Conservation (phyloP, 2,797 vertebrate species). For the Siniperca scherzeri region DNA sequence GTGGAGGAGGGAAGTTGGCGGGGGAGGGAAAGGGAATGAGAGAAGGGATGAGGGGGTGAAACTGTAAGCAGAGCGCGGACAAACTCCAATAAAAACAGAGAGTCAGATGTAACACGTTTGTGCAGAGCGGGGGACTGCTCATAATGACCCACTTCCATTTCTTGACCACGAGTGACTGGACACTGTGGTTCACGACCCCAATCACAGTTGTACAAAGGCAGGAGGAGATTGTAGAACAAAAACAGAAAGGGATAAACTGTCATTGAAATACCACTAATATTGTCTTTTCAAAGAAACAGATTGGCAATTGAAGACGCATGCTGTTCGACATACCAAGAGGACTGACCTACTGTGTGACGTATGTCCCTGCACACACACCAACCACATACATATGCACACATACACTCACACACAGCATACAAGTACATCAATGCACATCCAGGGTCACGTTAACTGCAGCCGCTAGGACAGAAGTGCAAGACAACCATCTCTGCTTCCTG, state of each 20-base stretch:
- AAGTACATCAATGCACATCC: constrained; percentile 62
- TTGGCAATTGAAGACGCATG: neutral
- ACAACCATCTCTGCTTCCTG: constrained; percentile 83
- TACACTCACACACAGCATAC: constrained; percentile 26
- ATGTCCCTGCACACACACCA: constrained; percentile 11
- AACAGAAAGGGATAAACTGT: constrained; percentile 27
- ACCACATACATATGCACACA: constrained; percentile 13
- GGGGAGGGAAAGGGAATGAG: constrained; percentile 59
- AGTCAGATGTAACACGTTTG: constrained; percentile 75
- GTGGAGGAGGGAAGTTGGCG: constrained; percentile 72
- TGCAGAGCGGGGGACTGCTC: constrained; percentile 45
- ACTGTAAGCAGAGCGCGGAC: constrained; percentile 57
- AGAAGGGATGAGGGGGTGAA: constrained; percentile 58
- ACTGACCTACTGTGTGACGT: constrained; percentile 24
- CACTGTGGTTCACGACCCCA: constrained; percentile 42
- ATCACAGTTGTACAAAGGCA: constrained; percentile 12
- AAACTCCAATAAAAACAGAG: constrained; percentile 78
- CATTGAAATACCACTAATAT: constrained; percentile 27
- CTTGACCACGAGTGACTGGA: constrained; percentile 54
- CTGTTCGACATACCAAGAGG: neutral
- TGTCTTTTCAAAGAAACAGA: constrained; percentile 13
- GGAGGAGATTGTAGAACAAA: constrained; percentile 23
- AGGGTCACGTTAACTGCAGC: constrained; percentile 76
- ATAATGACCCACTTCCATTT: constrained; percentile 59
- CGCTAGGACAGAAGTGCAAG: constrained; percentile 75